Percentiles rank a stretch among this genome's conserved stretches.
Conservation (phyloP, 1,140 invertebrate species). For the Condylostylus longicornis region DNA sequence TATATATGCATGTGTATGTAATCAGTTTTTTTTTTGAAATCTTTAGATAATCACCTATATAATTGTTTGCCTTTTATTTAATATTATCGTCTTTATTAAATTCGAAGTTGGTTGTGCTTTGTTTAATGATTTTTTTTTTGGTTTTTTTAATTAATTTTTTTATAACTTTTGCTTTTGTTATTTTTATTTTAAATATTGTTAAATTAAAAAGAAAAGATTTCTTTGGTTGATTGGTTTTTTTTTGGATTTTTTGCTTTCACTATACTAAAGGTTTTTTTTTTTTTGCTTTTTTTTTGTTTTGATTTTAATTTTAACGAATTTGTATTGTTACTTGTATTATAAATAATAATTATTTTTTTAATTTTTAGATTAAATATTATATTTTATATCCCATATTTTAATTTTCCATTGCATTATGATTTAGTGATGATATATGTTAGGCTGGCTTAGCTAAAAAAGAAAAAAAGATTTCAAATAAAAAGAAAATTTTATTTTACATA, state of each 20-base stretch:
- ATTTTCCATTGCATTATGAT: constrained; percentile 6
- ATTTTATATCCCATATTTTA: too few relatives aligned
- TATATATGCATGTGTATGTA: not conserved
- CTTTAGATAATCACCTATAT: not conserved
- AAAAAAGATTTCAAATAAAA: constrained; percentile 1
- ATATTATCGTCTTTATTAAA: too few relatives aligned
- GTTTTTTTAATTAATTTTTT: too few relatives aligned
- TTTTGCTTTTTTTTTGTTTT: not conserved
- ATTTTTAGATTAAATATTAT: not conserved
- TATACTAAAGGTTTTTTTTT: not conserved
- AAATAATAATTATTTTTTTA: not conserved
- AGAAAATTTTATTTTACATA: not conserved
- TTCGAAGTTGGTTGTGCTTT: too few relatives aligned
- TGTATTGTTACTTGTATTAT: not conserved
- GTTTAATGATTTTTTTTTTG: too few relatives aligned
- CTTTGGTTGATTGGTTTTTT: too few relatives aligned
- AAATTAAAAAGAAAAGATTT: not conserved
- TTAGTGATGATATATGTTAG: constrained; percentile 18
- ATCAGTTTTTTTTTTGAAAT: not conserved
- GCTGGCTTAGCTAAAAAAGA: constrained; percentile 14
- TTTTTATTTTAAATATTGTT: not conserved
- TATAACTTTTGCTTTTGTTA: not conserved
- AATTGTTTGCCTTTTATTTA: not conserved
- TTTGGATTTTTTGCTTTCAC: not conserved
- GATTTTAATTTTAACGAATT: not conserved